These are phyloP conservation scores for Callopanchax toddi DNA, from an alignment of 2,113 vertebrate genomes.

Conservation along the genomic window DNA sequence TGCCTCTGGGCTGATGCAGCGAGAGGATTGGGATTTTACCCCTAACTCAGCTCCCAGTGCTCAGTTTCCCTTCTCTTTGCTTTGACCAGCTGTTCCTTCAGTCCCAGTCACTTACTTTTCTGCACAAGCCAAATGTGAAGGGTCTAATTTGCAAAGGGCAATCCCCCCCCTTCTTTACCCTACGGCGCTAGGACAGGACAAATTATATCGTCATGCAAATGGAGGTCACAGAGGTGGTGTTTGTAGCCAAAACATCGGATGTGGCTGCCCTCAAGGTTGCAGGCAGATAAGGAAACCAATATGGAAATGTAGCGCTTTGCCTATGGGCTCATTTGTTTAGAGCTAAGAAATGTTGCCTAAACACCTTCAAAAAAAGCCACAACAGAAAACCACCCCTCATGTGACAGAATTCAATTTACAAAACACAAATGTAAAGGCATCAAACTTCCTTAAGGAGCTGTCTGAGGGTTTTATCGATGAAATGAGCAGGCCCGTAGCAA, in stretches of 20 bases:
- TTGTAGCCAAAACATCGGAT: slow-evolving; percentile 57
- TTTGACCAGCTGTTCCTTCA: slow-evolving; percentile 48
- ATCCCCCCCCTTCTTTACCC: slow-evolving; percentile 1
- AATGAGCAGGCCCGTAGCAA: no score
- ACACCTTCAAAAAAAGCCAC: slow-evolving; percentile 49
- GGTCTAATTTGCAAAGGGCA: slow-evolving; percentile 54
- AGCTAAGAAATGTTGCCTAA: slow-evolving; percentile 39
- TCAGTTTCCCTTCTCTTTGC: slow-evolving; percentile 8
- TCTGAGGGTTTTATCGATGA: not conserved
- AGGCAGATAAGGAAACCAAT: slow-evolving; percentile 62
- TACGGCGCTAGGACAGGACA: slow-evolving; percentile 1
- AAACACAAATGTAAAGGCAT: not conserved
- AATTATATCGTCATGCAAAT: slow-evolving; percentile 64
- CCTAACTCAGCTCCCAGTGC: slow-evolving; percentile 26
- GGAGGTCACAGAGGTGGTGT: slow-evolving; percentile 43
- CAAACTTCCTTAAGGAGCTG: not conserved
- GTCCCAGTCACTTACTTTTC: not conserved
- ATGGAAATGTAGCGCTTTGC: slow-evolving; percentile 68
- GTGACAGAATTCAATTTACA: not conserved
- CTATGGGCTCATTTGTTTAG: slow-evolving; percentile 60
- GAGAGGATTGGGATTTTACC: slow-evolving; percentile 45
- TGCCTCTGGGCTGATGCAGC: slow-evolving; percentile 51
- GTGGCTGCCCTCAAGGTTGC: slow-evolving; percentile 36
- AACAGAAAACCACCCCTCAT: slow-evolving; percentile 11
- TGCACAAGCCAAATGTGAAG: not conserved